Base-by-base conservation (phyloP, 2,888 invertebrate genomes). In the Panopea generosa region DNA sequence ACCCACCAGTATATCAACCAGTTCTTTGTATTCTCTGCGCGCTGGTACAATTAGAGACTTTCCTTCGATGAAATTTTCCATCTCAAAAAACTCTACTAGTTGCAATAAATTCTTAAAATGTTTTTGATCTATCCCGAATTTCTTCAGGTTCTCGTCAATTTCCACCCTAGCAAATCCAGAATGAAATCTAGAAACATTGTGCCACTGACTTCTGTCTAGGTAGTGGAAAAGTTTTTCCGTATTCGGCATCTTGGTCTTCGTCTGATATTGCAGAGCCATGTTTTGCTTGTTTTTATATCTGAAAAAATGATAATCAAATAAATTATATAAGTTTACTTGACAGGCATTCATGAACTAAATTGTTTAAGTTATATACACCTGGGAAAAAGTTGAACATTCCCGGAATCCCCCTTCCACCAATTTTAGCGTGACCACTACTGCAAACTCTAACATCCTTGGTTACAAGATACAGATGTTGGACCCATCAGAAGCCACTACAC, bases 161-260 rank as follows among this genome's bases (percentile, higher is more conserved):
- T 79, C 79, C 18, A 69, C 75, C n/a, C 67, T 61, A 18, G 69
- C 75, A 40, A 65, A 79, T 3, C 72, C 57, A 11, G 79, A 55
- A 18, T 72, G 75, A 18, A 61, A 65, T 6, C 75, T 47, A 1
- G 75, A 74, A 0, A 79, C 75, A 49, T 79, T 75, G 33, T 72
- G 79, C 79, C 79, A 79, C 38, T 55, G 57, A 14, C 53, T 53
- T 50, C 63, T 75, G 27, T 69, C 60, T 14, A 79, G 50, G 61
- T 72, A 79, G 20, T 16, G 24, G 18, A 79, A 66, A n/a, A 79
- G 61, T 33, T 72, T 71, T 26, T 75, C 79, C 3, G 61, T 50
- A 43, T 72, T 79, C 9, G 78, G 78, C 45, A 16, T 45, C 20
- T 45, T 45, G n/a, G 16, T 18, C n/a, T n/a, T n/a, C 20, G 16